A percentile compares a stretch with the other conserved stretches of the same genome.
Conservation (phyloP, 1,140 invertebrate species). For the Physella acuta region DNA sequence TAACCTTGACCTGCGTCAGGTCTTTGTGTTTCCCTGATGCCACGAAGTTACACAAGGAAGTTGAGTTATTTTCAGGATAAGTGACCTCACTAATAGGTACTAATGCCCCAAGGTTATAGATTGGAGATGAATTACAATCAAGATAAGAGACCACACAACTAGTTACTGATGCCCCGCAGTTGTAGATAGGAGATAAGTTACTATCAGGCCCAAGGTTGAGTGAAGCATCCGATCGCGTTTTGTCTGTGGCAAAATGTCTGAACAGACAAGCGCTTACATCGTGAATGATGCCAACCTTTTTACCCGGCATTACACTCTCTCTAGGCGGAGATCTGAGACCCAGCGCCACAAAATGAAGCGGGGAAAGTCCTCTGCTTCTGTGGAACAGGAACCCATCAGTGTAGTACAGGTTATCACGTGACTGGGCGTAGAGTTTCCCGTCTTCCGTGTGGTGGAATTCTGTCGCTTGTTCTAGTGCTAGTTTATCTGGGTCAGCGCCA, state of each 20-base stretch:
- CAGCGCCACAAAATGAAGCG: conserved; percentile 21
- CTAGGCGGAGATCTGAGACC: conserved; percentile 23
- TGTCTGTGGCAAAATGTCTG: background rate
- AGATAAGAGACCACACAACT: too few relatives aligned
- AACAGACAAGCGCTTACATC: background rate
- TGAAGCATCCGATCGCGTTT: too few relatives aligned
- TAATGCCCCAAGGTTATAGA: too few relatives aligned
- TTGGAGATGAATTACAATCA: too few relatives aligned
- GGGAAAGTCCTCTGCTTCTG: background rate
- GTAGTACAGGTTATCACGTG: background rate
- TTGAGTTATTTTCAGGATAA: too few relatives aligned
- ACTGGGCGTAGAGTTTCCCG: background rate
- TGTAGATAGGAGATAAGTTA: background rate
- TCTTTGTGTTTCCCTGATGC: too few relatives aligned
- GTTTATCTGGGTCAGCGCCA: conserved; percentile 19
- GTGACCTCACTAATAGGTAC: background rate
- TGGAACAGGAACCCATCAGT: too few relatives aligned
- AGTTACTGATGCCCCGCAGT: background rate
- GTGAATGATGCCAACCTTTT: background rate
- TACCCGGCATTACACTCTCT: background rate
- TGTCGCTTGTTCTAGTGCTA: conserved; percentile 16
- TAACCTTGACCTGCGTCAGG: background rate
- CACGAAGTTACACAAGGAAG: too few relatives aligned
- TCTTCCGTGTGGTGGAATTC: background rate
- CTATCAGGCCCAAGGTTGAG: too few relatives aligned